Percentiles rank a stretch among this genome's conserved stretches.
These are phyloP conservation scores for Listronotus oregonensis DNA, from an alignment of 1,140 invertebrate species.

Conservation along the genomic window DNA sequence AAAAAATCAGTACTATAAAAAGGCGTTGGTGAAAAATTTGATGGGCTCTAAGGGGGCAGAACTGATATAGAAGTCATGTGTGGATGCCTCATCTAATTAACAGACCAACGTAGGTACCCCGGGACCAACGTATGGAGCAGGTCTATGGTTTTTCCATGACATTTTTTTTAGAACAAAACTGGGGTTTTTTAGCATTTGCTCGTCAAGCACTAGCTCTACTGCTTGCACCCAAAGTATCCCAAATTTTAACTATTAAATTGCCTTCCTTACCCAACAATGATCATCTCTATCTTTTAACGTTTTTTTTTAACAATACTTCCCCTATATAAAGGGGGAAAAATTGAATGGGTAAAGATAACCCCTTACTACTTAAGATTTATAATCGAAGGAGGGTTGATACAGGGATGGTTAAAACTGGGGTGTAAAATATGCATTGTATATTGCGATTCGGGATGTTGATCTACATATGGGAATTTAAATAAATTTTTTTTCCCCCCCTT, in stretches of 20 bases:
- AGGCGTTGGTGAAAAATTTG: no score
- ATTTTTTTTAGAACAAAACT: no score
- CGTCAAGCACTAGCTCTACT: no score
- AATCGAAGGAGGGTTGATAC: conserved; percentile 9
- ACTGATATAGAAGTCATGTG: no score
- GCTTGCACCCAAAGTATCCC: no score
- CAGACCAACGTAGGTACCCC: no score
- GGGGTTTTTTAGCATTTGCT: no score
- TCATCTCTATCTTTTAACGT: not conserved
- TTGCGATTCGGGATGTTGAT: not conserved
- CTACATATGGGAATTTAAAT: conserved; percentile 21
- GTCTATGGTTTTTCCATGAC: no score
- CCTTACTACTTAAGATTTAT: conserved; percentile 16
- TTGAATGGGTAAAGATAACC: conserved; percentile 4
- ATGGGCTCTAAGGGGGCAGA: no score
- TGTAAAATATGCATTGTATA: conserved; percentile 11
- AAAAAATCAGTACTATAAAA: no score
- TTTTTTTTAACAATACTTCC: not conserved
- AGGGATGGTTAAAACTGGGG: conserved; percentile 6
- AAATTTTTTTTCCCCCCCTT: conserved; percentile 4
- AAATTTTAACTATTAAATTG: not conserved
- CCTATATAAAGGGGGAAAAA: conserved; percentile 5
- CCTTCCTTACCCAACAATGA: not conserved
- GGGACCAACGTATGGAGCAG: no score
- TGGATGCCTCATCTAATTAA: no score